Conservation (phyloP, 2,888 invertebrate species). For the Patella caerulea region DNA sequence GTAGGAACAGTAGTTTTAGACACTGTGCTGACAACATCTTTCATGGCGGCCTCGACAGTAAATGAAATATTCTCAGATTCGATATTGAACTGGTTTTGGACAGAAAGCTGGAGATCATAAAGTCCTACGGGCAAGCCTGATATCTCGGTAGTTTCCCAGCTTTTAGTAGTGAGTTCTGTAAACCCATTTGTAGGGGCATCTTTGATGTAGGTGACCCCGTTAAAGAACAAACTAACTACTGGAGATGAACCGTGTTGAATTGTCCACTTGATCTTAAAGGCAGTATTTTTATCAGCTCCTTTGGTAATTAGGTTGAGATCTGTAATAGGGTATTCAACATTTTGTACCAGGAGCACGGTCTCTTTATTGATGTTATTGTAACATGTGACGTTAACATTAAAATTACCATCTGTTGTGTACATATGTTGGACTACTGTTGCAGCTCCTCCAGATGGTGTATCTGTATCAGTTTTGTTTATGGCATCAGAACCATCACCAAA, state of each 20-base stretch:
- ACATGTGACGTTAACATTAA: constrained; percentile 44
- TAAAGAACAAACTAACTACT: constrained; percentile 40
- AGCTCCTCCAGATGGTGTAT: constrained; percentile 23
- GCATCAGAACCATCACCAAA: constrained; percentile 40
- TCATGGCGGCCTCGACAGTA: constrained; percentile 40
- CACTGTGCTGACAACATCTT: constrained; percentile 29
- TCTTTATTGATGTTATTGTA: constrained; percentile 45
- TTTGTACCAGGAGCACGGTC: constrained; percentile 16
- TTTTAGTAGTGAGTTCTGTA: constrained; percentile 13
- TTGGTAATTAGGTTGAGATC: constrained; percentile 43
- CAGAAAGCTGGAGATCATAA: constrained; percentile 35
- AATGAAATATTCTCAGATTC: constrained; percentile 26
- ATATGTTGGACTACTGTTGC: constrained; percentile 32
- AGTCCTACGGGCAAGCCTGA: constrained; percentile 14
- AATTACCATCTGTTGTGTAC: constrained; percentile 40
- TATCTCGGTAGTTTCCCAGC: constrained; percentile 23
- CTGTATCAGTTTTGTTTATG: constrained; percentile 21
- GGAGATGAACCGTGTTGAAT: constrained; percentile 46
- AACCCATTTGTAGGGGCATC: constrained; percentile 10
- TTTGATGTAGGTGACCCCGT: constrained; percentile 24
- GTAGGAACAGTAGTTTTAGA: constrained; percentile 27
- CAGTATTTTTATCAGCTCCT: constrained; percentile 41
- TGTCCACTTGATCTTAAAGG: constrained; percentile 39
- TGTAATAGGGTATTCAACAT: constrained; percentile 52
- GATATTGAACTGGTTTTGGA: constrained; percentile 36